Evolutionary conservation across 30 jellyfish, hydroid and myxozoan genomes (phyloP).

Genomic region (Turritopsis rubra): DNA sequence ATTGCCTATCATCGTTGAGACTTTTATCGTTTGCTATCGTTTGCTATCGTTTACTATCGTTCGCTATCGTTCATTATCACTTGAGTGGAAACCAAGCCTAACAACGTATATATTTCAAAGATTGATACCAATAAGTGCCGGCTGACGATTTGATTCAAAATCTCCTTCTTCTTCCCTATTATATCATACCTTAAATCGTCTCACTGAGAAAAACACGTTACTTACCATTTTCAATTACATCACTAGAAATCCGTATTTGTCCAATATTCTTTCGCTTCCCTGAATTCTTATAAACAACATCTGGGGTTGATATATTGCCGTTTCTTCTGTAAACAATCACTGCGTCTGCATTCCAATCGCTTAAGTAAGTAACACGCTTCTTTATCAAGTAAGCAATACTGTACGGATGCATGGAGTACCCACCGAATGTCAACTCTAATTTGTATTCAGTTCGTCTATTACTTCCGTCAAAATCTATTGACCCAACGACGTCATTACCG

Average conservation of each 20-base stretch:
- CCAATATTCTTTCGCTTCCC: constrained; percentile 36
- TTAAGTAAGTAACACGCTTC: constrained; percentile 35
- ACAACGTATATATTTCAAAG: too few relatives aligned
- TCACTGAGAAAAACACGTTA: too few relatives aligned
- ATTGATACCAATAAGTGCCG: too few relatives aligned
- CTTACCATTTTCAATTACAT: not conserved
- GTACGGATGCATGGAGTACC: constrained; percentile 39
- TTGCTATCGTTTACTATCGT: too few relatives aligned
- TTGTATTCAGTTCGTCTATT: constrained; percentile 31
- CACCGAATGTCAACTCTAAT: not conserved
- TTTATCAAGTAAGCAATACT: constrained; percentile 49
- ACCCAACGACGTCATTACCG: constrained; percentile 39
- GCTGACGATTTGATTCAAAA: too few relatives aligned
- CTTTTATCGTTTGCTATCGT: too few relatives aligned
- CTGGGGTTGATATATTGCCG: not conserved
- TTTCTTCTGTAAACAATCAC: not conserved
- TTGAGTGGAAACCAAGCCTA: too few relatives aligned
- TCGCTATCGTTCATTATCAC: too few relatives aligned
- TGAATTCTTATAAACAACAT: not conserved
- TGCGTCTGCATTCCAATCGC: constrained; percentile 51
- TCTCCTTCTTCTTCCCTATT: not conserved
- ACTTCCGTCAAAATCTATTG: constrained; percentile 53
- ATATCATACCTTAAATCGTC: not conserved
- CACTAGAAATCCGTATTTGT: constrained; percentile 38
- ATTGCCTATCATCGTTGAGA: too few relatives aligned